Conservation (phyloP, 2,888 invertebrate species). For the Morpho deidamia region DNA sequence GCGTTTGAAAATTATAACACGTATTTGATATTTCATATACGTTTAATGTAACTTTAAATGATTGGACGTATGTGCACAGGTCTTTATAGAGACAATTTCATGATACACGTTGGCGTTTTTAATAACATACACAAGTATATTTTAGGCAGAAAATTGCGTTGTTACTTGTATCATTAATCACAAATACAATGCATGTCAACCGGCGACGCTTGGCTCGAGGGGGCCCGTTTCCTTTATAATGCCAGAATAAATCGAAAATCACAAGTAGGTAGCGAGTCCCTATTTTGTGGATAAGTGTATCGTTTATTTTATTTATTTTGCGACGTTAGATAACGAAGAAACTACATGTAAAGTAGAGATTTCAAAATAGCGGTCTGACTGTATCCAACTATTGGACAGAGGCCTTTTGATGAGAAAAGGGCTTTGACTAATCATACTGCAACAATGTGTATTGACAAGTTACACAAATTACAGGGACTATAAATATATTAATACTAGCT, state of each 20-base stretch:
- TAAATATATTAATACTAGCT: no score
- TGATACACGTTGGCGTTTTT: constrained; percentile 20
- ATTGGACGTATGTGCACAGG: not conserved
- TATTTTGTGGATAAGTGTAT: constrained; percentile 12
- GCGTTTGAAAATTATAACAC: no score
- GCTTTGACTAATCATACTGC: no score
- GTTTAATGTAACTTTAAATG: not conserved
- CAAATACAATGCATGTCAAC: constrained; percentile 67
- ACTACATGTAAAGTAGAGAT: no score
- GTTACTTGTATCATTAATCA: constrained; percentile 64
- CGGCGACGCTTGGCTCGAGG: constrained; percentile 60
- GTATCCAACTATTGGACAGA: no score
- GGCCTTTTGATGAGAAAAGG: not conserved
- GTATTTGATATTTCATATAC: not conserved
- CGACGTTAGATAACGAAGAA: not conserved
- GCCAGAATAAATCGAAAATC: constrained; percentile 65
- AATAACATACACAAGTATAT: constrained; percentile 28
- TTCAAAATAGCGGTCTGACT: no score
- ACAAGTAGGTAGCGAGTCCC: constrained; percentile 23
- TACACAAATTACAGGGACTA: no score
- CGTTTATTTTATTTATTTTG: constrained; percentile 14
- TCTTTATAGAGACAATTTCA: constrained; percentile 10
- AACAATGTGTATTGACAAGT: no score
- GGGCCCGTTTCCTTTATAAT: constrained; percentile 63
- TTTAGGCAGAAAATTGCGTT: constrained; percentile 65